Percentiles rank a stretch among this genome's conserved stretches.
phyloP scores from a whole-genome alignment of 2,797 vertebrate species.

The Periophthalmus magnuspinnatus region DNA sequence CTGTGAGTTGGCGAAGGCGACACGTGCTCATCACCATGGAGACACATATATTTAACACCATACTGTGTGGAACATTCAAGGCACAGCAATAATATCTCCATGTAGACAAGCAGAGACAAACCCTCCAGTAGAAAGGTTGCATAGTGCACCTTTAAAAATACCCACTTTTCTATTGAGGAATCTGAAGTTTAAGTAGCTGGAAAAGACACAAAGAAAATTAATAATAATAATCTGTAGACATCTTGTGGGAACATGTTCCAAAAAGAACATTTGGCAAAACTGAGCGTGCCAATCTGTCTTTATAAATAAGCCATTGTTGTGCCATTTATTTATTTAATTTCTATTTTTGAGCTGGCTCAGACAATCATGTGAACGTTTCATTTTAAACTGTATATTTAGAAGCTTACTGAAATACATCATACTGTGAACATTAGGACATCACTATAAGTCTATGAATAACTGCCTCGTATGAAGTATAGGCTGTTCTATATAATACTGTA shows the following conservation, averaged over 20 bases:
- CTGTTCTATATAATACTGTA: background rate
- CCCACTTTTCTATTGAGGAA: background rate
- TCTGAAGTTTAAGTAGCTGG: background rate
- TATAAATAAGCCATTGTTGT: constrained; percentile 6
- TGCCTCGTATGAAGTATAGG: too few relatives aligned
- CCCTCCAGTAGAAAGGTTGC: too few relatives aligned
- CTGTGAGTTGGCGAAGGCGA: too few relatives aligned
- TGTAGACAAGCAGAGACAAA: too few relatives aligned
- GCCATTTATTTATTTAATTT: background rate
- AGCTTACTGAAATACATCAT: background rate
- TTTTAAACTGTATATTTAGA: background rate
- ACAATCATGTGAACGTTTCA: background rate
- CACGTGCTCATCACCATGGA: too few relatives aligned
- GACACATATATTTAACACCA: too few relatives aligned
- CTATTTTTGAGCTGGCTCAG: background rate
- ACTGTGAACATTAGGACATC: background rate
- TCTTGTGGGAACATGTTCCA: constrained; percentile 4
- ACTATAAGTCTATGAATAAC: too few relatives aligned
- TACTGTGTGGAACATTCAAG: too few relatives aligned
- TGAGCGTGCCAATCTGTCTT: background rate
- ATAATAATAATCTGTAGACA: constrained; percentile 2
- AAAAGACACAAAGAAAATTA: constrained; percentile 1
- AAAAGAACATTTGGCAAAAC: constrained; percentile 8
- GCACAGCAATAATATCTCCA: too few relatives aligned
- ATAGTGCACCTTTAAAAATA: background rate